Evolutionary conservation across 1,140 invertebrate species (phyloP).

Genomic region (Drosophila arizonae): DNA sequence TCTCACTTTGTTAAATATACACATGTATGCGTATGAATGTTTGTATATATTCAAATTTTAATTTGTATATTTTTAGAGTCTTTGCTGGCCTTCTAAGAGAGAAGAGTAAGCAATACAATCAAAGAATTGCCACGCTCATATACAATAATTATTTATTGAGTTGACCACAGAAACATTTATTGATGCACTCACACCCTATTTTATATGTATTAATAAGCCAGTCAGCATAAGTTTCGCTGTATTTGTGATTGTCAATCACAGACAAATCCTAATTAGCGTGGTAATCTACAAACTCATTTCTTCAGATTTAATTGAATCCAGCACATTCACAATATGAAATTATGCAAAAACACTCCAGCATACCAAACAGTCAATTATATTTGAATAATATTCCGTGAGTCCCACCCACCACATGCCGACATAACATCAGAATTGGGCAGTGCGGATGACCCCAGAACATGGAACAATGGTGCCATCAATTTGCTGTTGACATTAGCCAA

Average conservation of each 20-base stretch:
- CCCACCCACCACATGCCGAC: neutral
- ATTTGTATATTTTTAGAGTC: too few relatives aligned
- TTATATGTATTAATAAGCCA: too few relatives aligned
- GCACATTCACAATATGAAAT: conserved; percentile 19
- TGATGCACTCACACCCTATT: too few relatives aligned
- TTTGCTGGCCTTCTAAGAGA: too few relatives aligned
- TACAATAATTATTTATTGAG: too few relatives aligned
- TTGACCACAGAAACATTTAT: too few relatives aligned
- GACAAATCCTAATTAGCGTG: conserved; percentile 12
- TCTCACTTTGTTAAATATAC: too few relatives aligned
- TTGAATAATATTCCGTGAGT: neutral
- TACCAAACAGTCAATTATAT: neutral
- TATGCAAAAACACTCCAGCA: conserved; percentile 7
- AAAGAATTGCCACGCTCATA: too few relatives aligned
- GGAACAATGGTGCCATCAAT: conserved; percentile 55
- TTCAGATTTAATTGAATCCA: conserved; percentile 2
- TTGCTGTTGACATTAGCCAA: conserved; percentile 63
- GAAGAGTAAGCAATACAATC: too few relatives aligned
- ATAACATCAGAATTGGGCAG: neutral
- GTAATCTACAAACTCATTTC: neutral
- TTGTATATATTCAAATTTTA: too few relatives aligned
- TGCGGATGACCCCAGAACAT: neutral
- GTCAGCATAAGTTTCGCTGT: too few relatives aligned
- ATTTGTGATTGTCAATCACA: neutral
- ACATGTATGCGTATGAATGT: too few relatives aligned